Evolutionary conservation across 2,888 invertebrate species (phyloP).

Genomic region (Nyleta sp.): DNA sequence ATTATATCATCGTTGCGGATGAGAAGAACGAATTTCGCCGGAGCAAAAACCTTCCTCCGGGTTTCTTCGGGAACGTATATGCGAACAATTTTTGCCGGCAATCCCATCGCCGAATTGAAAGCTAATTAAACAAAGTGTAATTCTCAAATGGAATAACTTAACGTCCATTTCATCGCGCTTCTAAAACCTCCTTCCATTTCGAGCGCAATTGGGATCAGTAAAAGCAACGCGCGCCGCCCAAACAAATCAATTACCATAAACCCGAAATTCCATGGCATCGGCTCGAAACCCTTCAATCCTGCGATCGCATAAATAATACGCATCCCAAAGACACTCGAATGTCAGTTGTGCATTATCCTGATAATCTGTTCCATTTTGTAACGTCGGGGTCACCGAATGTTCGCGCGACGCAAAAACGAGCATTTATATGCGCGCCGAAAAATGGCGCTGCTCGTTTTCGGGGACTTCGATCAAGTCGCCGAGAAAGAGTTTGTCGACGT

Average conservation of each 20-base stretch:
- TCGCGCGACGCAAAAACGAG: no score
- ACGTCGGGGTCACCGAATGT: constrained; percentile 33
- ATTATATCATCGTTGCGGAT: background rate
- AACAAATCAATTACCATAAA: constrained; percentile 42
- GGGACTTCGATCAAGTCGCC: constrained; percentile 8
- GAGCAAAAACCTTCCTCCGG: no score
- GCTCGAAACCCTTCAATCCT: constrained; percentile 9
- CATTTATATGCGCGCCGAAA: no score
- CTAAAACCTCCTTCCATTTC: background rate
- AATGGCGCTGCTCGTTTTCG: no score
- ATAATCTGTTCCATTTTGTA: constrained; percentile 56
- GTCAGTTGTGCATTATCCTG: constrained; percentile 45
- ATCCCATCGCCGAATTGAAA: no score
- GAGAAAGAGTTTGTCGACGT: no score
- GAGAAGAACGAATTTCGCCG: no score
- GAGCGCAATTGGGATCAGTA: constrained; percentile 23
- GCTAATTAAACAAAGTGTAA: no score
- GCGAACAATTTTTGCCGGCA: no score
- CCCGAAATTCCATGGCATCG: background rate
- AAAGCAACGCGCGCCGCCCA: constrained; percentile 17
- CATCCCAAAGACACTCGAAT: constrained; percentile 30
- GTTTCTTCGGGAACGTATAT: no score
- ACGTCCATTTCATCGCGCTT: constrained; percentile 1
- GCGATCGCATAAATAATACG: constrained; percentile 32
- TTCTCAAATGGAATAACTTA: no score